Evolutionary conservation across 92 coral and sea anemone genomes (phyloP).

Genomic region (Palythoa grandis): DNA sequence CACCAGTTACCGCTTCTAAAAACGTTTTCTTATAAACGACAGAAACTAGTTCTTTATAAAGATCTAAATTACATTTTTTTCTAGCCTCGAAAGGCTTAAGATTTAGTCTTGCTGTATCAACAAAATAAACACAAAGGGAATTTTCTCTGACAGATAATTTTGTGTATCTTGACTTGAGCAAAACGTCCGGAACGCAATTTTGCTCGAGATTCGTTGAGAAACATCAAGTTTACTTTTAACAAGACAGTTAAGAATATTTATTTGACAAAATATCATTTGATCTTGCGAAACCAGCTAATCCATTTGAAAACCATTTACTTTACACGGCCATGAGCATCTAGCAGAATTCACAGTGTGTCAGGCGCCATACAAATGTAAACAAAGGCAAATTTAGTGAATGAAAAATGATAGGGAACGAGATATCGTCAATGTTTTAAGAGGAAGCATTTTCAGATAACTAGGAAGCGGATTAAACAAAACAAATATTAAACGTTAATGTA

Average conservation of each 20-base stretch:
- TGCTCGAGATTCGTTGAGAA: background rate
- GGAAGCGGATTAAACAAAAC: conserved; percentile 49
- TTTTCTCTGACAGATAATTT: conserved; percentile 13
- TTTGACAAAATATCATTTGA: background rate
- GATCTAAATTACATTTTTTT: background rate
- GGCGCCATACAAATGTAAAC: conserved; percentile 43
- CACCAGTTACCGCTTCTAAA: background rate
- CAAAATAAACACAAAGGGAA: conserved; percentile 21
- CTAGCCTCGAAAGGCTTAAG: conserved; percentile 7
- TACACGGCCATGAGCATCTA: background rate
- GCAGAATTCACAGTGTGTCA: conserved; percentile 8
- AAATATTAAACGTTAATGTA: conserved; percentile 38
- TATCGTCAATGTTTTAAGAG: conserved; percentile 43
- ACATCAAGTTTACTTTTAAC: background rate
- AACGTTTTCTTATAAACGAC: background rate
- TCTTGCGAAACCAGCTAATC: background rate
- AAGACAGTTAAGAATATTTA: background rate
- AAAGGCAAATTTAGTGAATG: conserved; percentile 21
- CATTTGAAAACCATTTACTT: background rate
- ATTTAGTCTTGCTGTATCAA: conserved; percentile 19
- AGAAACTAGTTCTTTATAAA: background rate
- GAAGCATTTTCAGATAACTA: conserved; percentile 44
- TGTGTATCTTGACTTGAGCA: background rate
- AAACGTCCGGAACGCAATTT: background rate
- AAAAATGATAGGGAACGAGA: conserved; percentile 27